phyloP scores from a whole-genome alignment of 2,888 invertebrate genomes.

The Alloscopus bannaensis region DNA sequence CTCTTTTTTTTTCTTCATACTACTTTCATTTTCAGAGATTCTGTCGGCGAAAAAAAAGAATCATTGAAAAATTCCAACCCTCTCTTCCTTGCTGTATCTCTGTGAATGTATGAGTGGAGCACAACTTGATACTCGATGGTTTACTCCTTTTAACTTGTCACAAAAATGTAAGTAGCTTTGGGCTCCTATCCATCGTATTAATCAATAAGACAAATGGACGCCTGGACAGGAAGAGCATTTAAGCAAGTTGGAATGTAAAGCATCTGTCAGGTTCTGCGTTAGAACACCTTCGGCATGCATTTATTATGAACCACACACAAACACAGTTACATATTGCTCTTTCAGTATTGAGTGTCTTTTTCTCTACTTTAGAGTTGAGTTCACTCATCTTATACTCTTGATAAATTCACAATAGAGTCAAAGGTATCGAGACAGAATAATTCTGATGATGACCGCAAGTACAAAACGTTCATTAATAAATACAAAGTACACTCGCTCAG shows the following conservation, averaged over 20 bases:
- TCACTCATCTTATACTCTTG: no score
- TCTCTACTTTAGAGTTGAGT: no score
- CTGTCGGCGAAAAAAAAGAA: slow-evolving; percentile 40
- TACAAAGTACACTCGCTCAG: no score
- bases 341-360: no score
- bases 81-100: not conserved
- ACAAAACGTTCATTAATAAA: no score
- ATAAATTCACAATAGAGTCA: not conserved
- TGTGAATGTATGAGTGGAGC: not conserved
- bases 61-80: slow-evolving; percentile 35
- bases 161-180: slow-evolving; percentile 63
- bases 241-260: slow-evolving; percentile 60
- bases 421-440: no score
- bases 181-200: slow-evolving; percentile 65
- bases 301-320: slow-evolving; percentile 57
- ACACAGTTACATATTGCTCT: slow-evolving; percentile 21
- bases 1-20: not conserved
- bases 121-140: not conserved
- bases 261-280: slow-evolving; percentile 60
- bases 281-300: slow-evolving; percentile 61
- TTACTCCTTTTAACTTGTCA: slow-evolving; percentile 54
- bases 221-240: slow-evolving; percentile 48
- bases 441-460: no score
- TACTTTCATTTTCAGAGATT: slow-evolving; percentile 5
- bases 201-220: slow-evolving; percentile 67